These are phyloP conservation scores for Epistrophe grossulariae DNA, from an alignment of 2,888 invertebrate genomes.

Conservation along the genomic window DNA sequence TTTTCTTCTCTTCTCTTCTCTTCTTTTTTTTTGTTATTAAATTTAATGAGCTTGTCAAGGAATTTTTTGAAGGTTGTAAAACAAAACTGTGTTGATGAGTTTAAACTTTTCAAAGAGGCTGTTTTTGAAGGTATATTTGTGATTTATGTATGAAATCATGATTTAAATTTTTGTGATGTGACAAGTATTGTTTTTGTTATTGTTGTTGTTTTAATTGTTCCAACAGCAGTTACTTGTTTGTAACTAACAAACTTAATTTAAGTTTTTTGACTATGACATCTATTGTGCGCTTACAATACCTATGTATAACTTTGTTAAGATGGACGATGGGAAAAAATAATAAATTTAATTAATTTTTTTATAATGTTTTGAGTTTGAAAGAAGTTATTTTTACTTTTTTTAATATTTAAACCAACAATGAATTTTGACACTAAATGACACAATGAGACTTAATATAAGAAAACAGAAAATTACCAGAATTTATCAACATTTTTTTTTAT, in stretches of 20 bases:
- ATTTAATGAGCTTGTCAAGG: slow-evolving; percentile 49
- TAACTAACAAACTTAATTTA: slow-evolving; percentile 5
- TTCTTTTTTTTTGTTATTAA: neutral
- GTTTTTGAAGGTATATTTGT: slow-evolving; percentile 6
- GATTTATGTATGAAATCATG: slow-evolving; percentile 10
- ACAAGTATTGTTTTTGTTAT: slow-evolving; percentile 15
- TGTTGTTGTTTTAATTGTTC: neutral
- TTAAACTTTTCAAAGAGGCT: slow-evolving; percentile 12
- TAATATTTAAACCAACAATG: neutral
- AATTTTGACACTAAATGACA: neutral
- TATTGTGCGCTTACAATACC: neutral
- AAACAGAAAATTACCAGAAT: neutral
- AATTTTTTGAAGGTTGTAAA: slow-evolving; percentile 26
- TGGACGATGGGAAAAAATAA: neutral
- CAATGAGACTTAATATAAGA: neutral
- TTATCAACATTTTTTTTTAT: too few species aligned
- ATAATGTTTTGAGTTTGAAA: neutral
- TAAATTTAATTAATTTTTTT: slow-evolving; percentile 5
- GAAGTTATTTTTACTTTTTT: neutral
- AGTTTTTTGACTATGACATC: neutral
- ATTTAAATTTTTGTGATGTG: slow-evolving; percentile 12
- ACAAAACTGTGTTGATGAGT: slow-evolving; percentile 35
- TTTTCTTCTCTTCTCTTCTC: neutral
- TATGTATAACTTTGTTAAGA: neutral
- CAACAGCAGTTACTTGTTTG: neutral